These are phyloP conservation scores for Sitta europaea DNA, from an alignment of 2,113 vertebrate species.

Conservation along the genomic window DNA sequence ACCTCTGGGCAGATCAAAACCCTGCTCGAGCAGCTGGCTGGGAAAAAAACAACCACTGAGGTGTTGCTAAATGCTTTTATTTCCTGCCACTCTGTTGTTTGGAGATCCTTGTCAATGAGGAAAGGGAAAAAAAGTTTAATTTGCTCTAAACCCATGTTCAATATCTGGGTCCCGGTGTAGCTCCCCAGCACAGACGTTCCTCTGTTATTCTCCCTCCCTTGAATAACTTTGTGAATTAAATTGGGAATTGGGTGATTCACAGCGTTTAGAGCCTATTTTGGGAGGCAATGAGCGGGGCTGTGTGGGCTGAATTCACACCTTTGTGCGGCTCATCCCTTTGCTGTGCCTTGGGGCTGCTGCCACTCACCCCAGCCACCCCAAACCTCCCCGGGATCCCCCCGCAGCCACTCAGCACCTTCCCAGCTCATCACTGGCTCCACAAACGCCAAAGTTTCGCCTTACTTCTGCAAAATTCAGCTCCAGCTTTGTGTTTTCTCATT, in stretches of 20 bases:
- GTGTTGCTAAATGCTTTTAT: background rate
- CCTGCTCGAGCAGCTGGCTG: background rate
- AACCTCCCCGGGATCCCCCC: background rate
- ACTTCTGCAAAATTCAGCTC: background rate
- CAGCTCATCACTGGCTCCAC: accelerated
- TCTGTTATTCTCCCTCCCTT: conserved; percentile 21
- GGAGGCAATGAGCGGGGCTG: background rate
- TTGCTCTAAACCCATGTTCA: background rate
- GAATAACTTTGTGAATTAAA: conserved; percentile 44
- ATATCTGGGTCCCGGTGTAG: background rate
- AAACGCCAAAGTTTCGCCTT: background rate
- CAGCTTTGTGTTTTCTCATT: accelerated
- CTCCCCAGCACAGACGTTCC: background rate
- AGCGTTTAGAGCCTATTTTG: background rate
- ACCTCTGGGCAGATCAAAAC: background rate
- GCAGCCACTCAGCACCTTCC: accelerated
- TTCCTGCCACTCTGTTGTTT: background rate
- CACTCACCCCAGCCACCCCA: background rate
- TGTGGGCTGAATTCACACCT: background rate
- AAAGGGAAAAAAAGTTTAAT: background rate
- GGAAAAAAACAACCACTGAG: background rate
- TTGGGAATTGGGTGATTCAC: conserved; percentile 13
- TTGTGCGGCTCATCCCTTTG: background rate
- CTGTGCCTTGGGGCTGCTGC: background rate
- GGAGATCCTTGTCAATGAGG: background rate